phyloP scores from a whole-genome alignment of 2,888 invertebrate genomes.

The Oegoconia quadripuncta region DNA sequence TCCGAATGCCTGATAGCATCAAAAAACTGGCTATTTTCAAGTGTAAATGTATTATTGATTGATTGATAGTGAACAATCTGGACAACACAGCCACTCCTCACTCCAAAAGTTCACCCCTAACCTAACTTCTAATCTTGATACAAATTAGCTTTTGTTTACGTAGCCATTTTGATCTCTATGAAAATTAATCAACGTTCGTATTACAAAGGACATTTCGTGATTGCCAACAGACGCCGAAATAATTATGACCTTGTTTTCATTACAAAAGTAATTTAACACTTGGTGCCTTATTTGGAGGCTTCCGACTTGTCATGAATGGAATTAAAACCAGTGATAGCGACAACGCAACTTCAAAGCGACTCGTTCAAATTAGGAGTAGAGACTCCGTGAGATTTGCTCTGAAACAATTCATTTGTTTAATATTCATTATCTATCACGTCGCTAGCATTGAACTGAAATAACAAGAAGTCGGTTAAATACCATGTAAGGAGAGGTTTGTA shows the following conservation, averaged over 20 bases:
- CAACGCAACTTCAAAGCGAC: not conserved
- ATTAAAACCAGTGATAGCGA: slow-evolving; percentile 1
- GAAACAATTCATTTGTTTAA: too few relatives aligned
- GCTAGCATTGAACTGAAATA: too few relatives aligned
- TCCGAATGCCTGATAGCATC: too few relatives aligned
- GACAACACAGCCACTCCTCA: too few relatives aligned
- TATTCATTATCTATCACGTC: too few relatives aligned
- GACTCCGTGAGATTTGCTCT: not conserved
- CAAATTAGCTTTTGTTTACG: slow-evolving; percentile 3
- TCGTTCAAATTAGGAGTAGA: not conserved
- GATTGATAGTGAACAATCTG: too few relatives aligned
- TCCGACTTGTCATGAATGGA: slow-evolving; percentile 3
- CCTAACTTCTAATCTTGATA: not conserved
- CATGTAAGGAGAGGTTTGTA: too few relatives aligned
- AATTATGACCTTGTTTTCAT: slow-evolving; percentile 7
- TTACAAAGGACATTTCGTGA: slow-evolving; percentile 6
- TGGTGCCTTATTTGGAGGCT: slow-evolving; percentile 2
- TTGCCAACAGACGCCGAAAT: not conserved
- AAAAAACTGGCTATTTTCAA: too few relatives aligned
- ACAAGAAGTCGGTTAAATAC: too few relatives aligned
- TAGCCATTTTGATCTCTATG: slow-evolving; percentile 1
- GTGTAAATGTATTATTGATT: too few relatives aligned
- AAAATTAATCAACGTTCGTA: slow-evolving; percentile 4
- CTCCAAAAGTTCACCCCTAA: not conserved
- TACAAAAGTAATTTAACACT: slow-evolving; percentile 8